These are phyloP conservation scores for Tragelaphus imberbis DNA, from an alignment of 2,113 vertebrate species.

Conservation along the genomic window DNA sequence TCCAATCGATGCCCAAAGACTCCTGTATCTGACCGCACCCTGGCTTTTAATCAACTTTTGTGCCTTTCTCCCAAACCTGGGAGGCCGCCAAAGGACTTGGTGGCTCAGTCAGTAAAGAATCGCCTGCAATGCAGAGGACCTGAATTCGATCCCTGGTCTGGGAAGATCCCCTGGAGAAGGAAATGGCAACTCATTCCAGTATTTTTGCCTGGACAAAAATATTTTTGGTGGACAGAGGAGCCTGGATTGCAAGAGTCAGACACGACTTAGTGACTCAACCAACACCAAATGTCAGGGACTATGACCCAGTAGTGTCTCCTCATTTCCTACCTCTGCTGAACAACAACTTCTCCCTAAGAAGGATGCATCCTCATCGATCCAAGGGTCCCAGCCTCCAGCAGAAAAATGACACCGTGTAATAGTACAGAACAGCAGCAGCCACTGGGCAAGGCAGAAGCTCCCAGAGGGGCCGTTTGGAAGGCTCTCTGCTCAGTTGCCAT, in stretches of 20 bases:
- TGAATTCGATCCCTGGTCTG: background rate
- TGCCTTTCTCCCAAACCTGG: background rate
- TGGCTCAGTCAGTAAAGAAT: background rate
- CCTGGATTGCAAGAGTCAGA: background rate
- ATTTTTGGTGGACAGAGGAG: background rate
- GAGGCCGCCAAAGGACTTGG: background rate
- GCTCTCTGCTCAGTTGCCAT: background rate
- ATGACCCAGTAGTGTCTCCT: too few relatives aligned
- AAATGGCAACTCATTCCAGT: background rate
- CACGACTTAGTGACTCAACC: background rate
- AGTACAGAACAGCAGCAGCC: background rate
- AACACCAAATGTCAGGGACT: background rate
- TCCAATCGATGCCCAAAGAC: background rate
- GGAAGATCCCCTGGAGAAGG: background rate
- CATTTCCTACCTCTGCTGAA: background rate
- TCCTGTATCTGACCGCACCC: fast-evolving
- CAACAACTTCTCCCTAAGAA: background rate
- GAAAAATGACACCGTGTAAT: background rate
- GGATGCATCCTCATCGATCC: background rate
- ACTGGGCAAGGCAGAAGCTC: fast-evolving
- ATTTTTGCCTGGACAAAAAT: background rate
- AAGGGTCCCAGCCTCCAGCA: background rate
- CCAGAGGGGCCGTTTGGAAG: background rate
- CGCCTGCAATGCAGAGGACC: background rate
- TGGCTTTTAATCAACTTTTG: fast-evolving